Evolutionary conservation across 1,140 invertebrate genomes (phyloP).

Genomic region (Drosophila pruinosa): DNA sequence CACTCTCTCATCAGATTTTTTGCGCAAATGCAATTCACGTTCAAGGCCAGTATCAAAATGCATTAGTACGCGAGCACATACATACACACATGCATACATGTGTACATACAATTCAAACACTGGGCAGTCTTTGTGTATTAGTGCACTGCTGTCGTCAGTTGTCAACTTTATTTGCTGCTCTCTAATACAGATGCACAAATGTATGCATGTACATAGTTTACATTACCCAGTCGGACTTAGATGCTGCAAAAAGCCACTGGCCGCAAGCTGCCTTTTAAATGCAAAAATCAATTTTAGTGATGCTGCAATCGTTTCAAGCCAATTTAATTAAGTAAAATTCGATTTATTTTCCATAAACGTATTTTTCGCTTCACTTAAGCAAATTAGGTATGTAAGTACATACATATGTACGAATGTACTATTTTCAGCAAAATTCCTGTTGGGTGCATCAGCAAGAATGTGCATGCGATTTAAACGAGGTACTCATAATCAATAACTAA

Average conservation of each 20-base stretch:
- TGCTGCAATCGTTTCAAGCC: background rate
- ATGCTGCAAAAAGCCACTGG: background rate
- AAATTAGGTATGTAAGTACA: no score
- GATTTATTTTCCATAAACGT: background rate
- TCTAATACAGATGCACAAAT: conserved; percentile 12
- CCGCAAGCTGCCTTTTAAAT: background rate
- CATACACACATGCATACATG: background rate
- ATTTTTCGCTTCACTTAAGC: background rate
- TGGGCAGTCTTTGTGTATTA: background rate
- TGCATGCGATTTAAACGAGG: background rate
- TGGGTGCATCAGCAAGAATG: background rate
- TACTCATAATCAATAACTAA: conserved; percentile 61
- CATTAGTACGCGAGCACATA: conserved; percentile 33
- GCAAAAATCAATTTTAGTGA: no score
- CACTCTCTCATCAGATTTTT: conserved; percentile 36
- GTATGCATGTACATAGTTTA: conserved; percentile 7
- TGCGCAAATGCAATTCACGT: conserved; percentile 82
- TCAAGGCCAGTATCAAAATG: conserved; percentile 75
- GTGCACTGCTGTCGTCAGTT: conserved; percentile 53
- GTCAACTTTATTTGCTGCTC: conserved; percentile 61
- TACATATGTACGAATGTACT: no score
- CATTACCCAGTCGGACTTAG: background rate
- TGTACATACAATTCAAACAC: background rate
- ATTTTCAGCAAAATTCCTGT: background rate
- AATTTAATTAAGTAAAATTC: background rate